Evolutionary conservation across 2,888 invertebrate species (phyloP), one percentile per base, ranked within the genome.

Genomic region (Alitta virens): DNA sequence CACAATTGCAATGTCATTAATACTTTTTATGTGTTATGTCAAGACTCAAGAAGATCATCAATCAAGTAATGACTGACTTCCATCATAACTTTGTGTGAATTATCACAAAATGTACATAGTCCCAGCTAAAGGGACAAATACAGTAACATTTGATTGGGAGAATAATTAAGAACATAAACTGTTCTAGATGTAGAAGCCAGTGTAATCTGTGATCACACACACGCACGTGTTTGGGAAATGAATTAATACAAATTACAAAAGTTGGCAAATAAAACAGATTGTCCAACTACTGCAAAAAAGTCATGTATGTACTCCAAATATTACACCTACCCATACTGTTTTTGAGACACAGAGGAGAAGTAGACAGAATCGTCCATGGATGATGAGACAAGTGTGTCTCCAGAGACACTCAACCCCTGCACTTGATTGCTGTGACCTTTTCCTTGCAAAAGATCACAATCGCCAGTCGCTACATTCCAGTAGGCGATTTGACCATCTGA

Each of bases 341-440:
- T 87, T 84, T 72, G 71, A 12, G 67, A 64, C 49, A 80, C 66
- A 27, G 73, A 73, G 40, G 84, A 78, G 50, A 77, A 76, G 50
- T 92, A 87, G 64, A 98, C 84, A 27, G 90, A 90, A 81, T 99
- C 99, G 78, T 99, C 99, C 75, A 98, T 94, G 53, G 94, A 94
- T 72, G 92, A 91, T 0, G 95, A 92, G 71, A 93, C 89, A 26
- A 98, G 85, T 65, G 86, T 88, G 43, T 86, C 87, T 0, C 67
- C 79, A 7, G 70, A 71, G 0, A 90, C 86, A 56, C 87, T 86
- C 88, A 99, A 91, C 59, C 91, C 92, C 77, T 94, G 93, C 63
- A 97, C 90, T 86, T 98, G 96, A 85, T 95, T 96, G 1, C 92
- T 94, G 83, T 99, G 99, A 1, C 96, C 94, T 65, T 75, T 74